These are phyloP conservation scores for Sparus aurata DNA, from an alignment of 2,797 vertebrate genomes.

Conservation along the genomic window DNA sequence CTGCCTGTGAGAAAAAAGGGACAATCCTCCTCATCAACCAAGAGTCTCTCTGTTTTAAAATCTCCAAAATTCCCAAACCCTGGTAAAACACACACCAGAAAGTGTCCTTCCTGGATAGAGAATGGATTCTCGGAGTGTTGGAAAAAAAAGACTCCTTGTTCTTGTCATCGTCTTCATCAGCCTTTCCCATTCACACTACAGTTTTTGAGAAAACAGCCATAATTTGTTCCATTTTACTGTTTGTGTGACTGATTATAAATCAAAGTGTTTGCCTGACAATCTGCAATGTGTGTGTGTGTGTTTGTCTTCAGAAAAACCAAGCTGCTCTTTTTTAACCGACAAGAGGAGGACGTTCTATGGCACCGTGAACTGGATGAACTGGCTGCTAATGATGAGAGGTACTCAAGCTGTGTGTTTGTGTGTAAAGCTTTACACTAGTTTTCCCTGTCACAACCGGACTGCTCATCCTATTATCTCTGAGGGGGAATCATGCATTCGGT, in stretches of 20 bases:
- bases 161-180: neutral
- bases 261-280: neutral
- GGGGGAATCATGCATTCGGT: no score
- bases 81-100: no score
- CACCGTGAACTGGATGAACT: conserved; percentile 88
- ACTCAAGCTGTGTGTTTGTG: conserved; percentile 33
- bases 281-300: conserved; percentile 7
- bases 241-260: neutral
- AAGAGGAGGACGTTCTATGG: conserved; percentile 94
- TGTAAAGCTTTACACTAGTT: neutral
- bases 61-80: no score
- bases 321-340: conserved; percentile 95
- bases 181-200: no score
- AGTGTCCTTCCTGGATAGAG: no score
- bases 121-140: no score
- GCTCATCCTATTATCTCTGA: neutral
- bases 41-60: no score
- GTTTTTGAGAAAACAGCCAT: neutral
- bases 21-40: no score
- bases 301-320: conserved; percentile 85
- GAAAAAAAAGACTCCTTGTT: neutral
- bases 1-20: no score
- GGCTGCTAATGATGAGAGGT: conserved; percentile 88
- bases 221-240: neutral
- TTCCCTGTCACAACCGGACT: neutral